These are phyloP conservation scores for Otocyon megalotis DNA, from an alignment of 2,113 vertebrate genomes.

Conservation along the genomic window DNA sequence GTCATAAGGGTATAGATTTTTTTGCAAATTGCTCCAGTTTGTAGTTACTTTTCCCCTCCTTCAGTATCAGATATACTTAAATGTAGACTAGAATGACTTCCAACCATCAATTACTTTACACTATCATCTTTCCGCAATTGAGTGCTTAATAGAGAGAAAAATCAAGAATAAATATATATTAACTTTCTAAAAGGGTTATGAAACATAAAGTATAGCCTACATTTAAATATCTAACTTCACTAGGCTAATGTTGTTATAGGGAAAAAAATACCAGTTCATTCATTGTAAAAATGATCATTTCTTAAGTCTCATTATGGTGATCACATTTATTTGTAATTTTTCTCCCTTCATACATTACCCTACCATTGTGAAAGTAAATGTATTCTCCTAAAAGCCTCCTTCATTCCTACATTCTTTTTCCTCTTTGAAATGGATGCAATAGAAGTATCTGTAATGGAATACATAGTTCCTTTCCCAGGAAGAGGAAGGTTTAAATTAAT, in stretches of 20 bases:
- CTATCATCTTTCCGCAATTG: conserved; percentile 72
- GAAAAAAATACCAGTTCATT: neutral
- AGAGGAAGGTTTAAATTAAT: conserved; percentile 23
- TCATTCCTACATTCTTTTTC: neutral
- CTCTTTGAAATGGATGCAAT: neutral
- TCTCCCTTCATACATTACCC: neutral
- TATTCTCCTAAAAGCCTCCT: neutral
- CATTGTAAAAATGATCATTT: conserved; percentile 17
- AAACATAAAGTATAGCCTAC: conserved; percentile 10
- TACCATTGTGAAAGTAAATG: conserved; percentile 10
- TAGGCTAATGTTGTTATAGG: neutral
- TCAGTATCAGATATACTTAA: conserved; percentile 79
- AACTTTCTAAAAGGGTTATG: conserved; percentile 35
- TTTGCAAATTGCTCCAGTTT: conserved; percentile 3
- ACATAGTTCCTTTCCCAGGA: conserved; percentile 7
- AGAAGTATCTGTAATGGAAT: neutral
- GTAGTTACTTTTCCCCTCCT: conserved; percentile 61
- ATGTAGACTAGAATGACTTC: conserved; percentile 71
- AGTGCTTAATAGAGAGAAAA: conserved; percentile 72
- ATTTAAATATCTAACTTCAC: conserved; percentile 34
- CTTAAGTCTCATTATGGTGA: conserved; percentile 41
- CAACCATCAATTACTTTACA: conserved; percentile 58
- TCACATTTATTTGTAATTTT: conserved; percentile 57
- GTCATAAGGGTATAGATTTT: conserved; percentile 77
- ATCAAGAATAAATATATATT: conserved; percentile 34